Conservation (phyloP, 2,888 invertebrate genomes). For the Plagodis pulveraria region DNA sequence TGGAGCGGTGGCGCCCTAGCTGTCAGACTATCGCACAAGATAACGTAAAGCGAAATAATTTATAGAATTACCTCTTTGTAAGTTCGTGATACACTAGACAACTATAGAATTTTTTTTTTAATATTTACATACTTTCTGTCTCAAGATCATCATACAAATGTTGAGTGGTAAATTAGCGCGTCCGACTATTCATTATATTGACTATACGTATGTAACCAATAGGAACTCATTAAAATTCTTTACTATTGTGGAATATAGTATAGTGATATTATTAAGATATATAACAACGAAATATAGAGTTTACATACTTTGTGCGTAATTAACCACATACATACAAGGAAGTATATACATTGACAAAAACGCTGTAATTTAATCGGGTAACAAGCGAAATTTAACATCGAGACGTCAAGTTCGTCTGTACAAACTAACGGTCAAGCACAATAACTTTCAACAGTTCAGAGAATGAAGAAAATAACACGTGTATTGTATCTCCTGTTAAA, state of each 20-base stretch:
- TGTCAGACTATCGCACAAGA: constrained; percentile 49
- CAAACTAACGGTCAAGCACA: constrained; percentile 23
- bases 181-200: no score
- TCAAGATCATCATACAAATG: no score
- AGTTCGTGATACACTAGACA: constrained; percentile 26
- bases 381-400: constrained; percentile 55
- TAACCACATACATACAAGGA: constrained; percentile 53
- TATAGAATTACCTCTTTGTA: constrained; percentile 53
- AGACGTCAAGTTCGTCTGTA: constrained; percentile 40
- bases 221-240: no score
- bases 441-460: constrained; percentile 11
- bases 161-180: no score
- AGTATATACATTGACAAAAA: constrained; percentile 47
- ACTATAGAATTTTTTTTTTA: constrained; percentile 1
- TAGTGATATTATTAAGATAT: constrained; percentile 40
- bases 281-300: constrained; percentile 41
- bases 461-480: constrained; percentile 20
- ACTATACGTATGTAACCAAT: no score
- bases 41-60: constrained; percentile 7
- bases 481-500: constrained; percentile 23
- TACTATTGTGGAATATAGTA: neutral
- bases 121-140: no score
- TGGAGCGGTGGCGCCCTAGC: constrained; percentile 47
- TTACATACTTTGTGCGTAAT: constrained; percentile 61
- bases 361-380: constrained; percentile 48